phyloP scores from a whole-genome alignment of 2,113 vertebrate genomes.

The Fulica atra region DNA sequence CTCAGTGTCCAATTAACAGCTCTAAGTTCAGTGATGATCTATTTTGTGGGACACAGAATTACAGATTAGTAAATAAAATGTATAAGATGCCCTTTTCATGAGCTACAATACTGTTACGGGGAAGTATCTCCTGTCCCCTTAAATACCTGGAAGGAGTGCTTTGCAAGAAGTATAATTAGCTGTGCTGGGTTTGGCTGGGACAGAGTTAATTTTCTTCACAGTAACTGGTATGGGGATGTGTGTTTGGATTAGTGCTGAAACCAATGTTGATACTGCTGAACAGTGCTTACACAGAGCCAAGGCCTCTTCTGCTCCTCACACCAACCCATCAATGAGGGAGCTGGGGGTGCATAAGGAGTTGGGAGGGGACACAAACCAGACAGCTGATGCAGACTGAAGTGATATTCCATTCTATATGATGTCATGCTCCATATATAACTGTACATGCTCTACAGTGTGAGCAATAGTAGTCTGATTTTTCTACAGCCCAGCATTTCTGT shows the following conservation, averaged over 20 bases:
- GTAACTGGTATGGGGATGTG: too few relatives aligned
- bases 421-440: neutral
- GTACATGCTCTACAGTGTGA: accelerated
- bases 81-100: neutral
- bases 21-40: neutral
- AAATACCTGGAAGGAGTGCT: neutral
- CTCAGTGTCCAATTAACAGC: neutral
- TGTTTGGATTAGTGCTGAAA: too few relatives aligned
- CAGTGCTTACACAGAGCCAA: too few relatives aligned
- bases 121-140: neutral
- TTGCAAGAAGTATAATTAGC: neutral
- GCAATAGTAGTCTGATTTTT: neutral
- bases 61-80: neutral
- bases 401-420: too few relatives aligned
- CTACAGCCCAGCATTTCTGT: neutral
- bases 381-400: too few relatives aligned
- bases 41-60: neutral
- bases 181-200: too few relatives aligned
- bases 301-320: too few relatives aligned
- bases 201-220: too few relatives aligned
- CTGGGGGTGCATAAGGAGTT: too few relatives aligned
- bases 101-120: neutral
- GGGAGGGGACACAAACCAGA: too few relatives aligned
- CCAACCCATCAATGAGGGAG: too few relatives aligned
- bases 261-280: too few relatives aligned